Evolutionary conservation across 1,140 invertebrate species (phyloP).

Genomic region (Papilio aristodemus): DNA sequence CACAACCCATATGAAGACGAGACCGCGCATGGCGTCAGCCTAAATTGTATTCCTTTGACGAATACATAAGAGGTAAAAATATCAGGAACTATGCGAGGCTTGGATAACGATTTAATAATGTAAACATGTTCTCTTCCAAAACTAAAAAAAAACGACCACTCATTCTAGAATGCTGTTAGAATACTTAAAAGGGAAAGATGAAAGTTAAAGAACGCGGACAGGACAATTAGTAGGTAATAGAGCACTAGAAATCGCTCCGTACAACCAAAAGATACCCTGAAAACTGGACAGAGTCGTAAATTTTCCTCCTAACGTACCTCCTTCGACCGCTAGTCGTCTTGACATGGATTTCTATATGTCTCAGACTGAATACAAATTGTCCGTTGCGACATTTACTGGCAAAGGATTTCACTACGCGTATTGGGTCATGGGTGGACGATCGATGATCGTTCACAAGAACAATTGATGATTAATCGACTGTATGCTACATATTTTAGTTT

Average conservation of each 20-base stretch:
- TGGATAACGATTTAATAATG: slow-evolving; percentile 50
- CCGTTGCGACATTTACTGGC: slow-evolving; percentile 64
- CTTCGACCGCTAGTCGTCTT: slow-evolving; percentile 68
- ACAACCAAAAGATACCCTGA: slow-evolving; percentile 39
- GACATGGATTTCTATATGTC: slow-evolving; percentile 77
- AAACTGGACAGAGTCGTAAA: slow-evolving; percentile 53
- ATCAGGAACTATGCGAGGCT: slow-evolving; percentile 44
- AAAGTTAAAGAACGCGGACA: slow-evolving; percentile 24
- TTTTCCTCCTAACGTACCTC: slow-evolving; percentile 66
- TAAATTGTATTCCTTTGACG: slow-evolving; percentile 69
- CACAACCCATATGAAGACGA: slow-evolving; percentile 59
- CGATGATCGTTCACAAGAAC: slow-evolving; percentile 43
- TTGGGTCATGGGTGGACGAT: slow-evolving; percentile 73
- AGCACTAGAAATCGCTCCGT: slow-evolving; percentile 29
- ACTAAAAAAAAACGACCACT: background rate
- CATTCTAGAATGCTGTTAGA: too few relatives aligned
- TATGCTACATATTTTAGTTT: background rate
- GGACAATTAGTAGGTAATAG: slow-evolving; percentile 16
- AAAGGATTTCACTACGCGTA: slow-evolving; percentile 77
- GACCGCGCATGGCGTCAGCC: slow-evolving; percentile 64
- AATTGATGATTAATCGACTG: slow-evolving; percentile 49
- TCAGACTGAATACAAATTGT: slow-evolving; percentile 71
- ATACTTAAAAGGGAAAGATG: background rate
- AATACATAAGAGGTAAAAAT: slow-evolving; percentile 56
- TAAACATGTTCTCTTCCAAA: slow-evolving; percentile 15